These are phyloP conservation scores for Sapayoa aenigma DNA, from an alignment of 2,113 vertebrate species.

Conservation along the genomic window DNA sequence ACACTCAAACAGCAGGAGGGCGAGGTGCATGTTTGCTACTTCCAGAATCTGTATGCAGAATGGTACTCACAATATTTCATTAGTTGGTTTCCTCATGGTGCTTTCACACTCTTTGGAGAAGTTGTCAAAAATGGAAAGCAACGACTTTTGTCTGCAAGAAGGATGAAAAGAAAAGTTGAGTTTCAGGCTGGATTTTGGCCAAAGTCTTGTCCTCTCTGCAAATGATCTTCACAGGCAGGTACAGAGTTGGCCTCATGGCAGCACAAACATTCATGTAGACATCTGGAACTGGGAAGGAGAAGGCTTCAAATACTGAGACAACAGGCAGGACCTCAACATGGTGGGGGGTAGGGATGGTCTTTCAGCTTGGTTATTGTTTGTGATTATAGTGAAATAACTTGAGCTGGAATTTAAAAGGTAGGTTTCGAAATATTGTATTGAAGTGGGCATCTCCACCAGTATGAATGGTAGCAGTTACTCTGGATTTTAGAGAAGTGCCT, in stretches of 20 bases:
- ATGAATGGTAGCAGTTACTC: background rate
- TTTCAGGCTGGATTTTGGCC: background rate
- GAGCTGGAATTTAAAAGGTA: background rate
- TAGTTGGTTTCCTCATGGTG: conserved; percentile 47
- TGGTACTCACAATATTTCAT: conserved; percentile 80
- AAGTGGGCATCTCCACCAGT: background rate
- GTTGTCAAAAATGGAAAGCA: conserved; percentile 79
- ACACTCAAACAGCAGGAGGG: background rate
- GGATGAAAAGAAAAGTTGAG: conserved; percentile 29
- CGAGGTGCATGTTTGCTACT: background rate
- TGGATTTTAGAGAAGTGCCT: background rate
- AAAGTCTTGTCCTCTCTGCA: background rate
- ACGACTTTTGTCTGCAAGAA: conserved; percentile 79
- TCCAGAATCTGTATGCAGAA: background rate
- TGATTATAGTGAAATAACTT: background rate
- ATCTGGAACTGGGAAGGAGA: background rate
- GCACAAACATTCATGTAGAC: background rate
- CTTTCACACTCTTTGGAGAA: conserved; percentile 82
- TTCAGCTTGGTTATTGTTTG: background rate
- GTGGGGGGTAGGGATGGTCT: background rate
- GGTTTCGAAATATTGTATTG: background rate
- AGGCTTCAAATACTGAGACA: background rate
- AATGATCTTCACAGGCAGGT: background rate
- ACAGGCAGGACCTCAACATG: background rate
- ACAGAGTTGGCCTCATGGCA: background rate